Evolutionary conservation across 2,113 vertebrate genomes (phyloP).

Genomic region (Ammospiza caudacuta): DNA sequence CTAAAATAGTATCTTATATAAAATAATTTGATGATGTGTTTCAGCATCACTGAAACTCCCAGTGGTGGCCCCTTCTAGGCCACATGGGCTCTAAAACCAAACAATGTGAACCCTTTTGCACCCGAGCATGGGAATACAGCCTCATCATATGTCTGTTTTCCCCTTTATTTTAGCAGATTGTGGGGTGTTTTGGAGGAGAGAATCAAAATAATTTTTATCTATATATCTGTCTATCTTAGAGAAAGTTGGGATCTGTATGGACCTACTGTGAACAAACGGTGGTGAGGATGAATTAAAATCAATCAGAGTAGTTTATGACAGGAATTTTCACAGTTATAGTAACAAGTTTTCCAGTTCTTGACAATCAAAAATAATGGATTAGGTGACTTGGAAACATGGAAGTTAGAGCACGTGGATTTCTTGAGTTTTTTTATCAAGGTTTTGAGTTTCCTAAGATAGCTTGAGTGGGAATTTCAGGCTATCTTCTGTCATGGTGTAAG

Average conservation of each 20-base stretch:
- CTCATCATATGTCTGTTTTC: not conserved
- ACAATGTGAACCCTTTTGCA: not conserved
- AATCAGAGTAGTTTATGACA: not conserved
- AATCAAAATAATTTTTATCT: not conserved
- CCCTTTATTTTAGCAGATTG: not conserved
- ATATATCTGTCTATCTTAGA: not conserved
- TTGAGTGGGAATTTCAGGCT: not conserved
- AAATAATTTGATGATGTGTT: conserved; percentile 6
- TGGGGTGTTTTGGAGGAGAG: accelerated
- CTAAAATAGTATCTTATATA: conserved; percentile 9
- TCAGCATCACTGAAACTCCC: not conserved
- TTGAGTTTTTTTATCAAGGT: not conserved
- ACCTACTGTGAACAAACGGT: not conserved
- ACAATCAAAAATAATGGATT: not conserved
- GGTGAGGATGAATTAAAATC: not conserved
- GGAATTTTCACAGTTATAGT: not conserved
- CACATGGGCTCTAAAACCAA: not conserved
- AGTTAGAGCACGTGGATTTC: not conserved
- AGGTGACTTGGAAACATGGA: not conserved
- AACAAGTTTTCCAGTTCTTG: not conserved
- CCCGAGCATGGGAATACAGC: not conserved
- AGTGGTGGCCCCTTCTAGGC: not conserved
- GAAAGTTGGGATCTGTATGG: not conserved
- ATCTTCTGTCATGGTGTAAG: not conserved
- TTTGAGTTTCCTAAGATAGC: not conserved